Evolutionary conservation across 2,113 vertebrate genomes (phyloP), one percentile per base, ranked within the genome.

Genomic region (Geothlypis trichas): DNA sequence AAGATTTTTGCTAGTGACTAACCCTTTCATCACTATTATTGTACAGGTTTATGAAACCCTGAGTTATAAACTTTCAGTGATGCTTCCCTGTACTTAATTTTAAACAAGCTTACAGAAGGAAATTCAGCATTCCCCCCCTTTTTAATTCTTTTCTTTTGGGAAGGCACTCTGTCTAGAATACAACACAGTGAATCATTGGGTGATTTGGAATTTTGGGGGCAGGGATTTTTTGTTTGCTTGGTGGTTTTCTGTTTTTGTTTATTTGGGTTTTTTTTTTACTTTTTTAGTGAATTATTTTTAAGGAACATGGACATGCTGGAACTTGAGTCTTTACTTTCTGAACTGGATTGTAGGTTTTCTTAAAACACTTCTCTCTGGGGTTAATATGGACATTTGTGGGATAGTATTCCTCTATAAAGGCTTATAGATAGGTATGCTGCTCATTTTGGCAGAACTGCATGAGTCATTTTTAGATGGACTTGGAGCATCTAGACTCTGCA

Each of bases 401-500:
- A 51, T 31, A 20, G 26, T 47, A 1, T 71, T 81, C 63, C 42
- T 66, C 83, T 66, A 33, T 20, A 13, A 69, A 86, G 41, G 24
- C 47, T 95, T 76, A 73, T 58, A 87, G 93, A 73, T 61, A 89
- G 93, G 41, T 62, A 61, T 58, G 65, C 91, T 87, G 77, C 69
- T 95, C 28, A 11, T 71, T 91, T 87, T 89, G 87, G 69, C 93
- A 82, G 87, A 75, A 71, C 72, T 1, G 24, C 30, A 5, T 92
- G 89, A 94, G 84, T 91, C 93, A 91, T 94, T 92, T 92, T 79
- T 58, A 73, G 51, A 49, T 79, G 42, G 86, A 75, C 76, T 92
- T 81, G 86, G 77, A 95, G 52, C 80, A 91, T 68, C 54, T 71
- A 49, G 66, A 57, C 69, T 76, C 84, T 85, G 93, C 89, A 93